A percentile compares a stretch with the other conserved stretches of the same genome.
These are phyloP conservation scores for Enteromius fasciolatus DNA, from an alignment of 2,797 vertebrate species.

Conservation along the genomic window DNA sequence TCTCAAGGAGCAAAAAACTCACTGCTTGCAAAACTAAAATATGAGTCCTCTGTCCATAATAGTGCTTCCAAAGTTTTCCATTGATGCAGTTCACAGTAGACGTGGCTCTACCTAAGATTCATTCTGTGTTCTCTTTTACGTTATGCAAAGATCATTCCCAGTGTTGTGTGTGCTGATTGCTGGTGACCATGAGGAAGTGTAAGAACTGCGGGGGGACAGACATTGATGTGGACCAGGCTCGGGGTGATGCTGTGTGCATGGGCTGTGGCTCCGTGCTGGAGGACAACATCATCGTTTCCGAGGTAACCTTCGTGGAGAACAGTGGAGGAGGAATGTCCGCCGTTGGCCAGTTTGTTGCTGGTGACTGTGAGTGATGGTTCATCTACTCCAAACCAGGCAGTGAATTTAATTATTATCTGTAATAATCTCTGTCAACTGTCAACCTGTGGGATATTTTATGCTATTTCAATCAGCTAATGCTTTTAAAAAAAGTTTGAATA, in stretches of 20 bases:
- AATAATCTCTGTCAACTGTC: not conserved
- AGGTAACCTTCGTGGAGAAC: constrained; percentile 94
- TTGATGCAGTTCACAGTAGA: not conserved
- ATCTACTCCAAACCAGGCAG: not conserved
- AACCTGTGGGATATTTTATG: not conserved
- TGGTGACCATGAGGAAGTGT: constrained; percentile 83
- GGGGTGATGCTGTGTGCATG: constrained; percentile 92
- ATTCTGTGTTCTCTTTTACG: not conserved
- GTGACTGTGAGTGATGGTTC: constrained; percentile 82
- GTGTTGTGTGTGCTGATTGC: not conserved
- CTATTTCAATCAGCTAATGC: not conserved
- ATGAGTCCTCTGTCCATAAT: not conserved
- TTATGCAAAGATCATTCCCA: not conserved
- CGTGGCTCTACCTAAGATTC: not conserved
- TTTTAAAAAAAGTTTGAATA: not conserved
- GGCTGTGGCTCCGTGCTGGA: constrained; percentile 93
- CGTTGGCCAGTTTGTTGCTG: constrained; percentile 93
- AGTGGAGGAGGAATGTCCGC: constrained; percentile 91
- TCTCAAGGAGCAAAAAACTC: not conserved
- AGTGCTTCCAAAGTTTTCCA: not conserved
- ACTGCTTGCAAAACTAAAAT: not conserved
- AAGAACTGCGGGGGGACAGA: constrained; percentile 87
- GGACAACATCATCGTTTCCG: constrained; percentile 98
- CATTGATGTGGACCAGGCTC: constrained; percentile 91
- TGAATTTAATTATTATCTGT: not conserved